A percentile compares a stretch with the other conserved stretches of the same genome.
Conservation (phyloP, 2,113 vertebrate genomes). For the Atlantisia rogersi region DNA sequence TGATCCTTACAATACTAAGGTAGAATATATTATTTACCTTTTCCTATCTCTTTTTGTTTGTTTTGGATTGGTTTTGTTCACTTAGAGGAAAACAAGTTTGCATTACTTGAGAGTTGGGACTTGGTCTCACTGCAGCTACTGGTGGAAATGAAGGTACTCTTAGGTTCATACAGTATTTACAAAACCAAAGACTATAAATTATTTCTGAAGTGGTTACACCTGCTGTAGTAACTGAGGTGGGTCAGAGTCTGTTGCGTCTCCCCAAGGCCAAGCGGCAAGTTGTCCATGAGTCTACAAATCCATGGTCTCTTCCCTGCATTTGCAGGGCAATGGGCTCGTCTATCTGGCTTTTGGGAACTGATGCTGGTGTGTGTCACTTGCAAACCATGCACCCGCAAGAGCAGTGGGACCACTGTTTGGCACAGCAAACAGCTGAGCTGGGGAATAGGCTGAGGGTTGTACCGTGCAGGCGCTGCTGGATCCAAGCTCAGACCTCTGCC, state of each 20-base stretch:
- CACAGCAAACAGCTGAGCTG: fast-evolving
- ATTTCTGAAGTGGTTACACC: background rate
- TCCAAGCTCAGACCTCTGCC: background rate
- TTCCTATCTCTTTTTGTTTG: background rate
- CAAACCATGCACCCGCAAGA: background rate
- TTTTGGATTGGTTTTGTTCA: background rate
- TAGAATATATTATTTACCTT: background rate
- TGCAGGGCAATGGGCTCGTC: background rate
- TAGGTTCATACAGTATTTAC: background rate
- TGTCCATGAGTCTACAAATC: background rate
- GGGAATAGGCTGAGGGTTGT: fast-evolving
- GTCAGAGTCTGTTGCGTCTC: background rate
- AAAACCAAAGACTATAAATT: background rate
- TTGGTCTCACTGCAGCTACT: background rate
- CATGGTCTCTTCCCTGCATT: background rate
- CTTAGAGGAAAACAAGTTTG: background rate
- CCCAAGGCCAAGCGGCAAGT: background rate
- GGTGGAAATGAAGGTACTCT: background rate
- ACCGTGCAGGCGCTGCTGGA: background rate
- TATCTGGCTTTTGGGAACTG: fast-evolving
- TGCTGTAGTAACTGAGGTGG: background rate
- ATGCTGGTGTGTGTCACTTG: fast-evolving
- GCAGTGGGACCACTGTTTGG: fast-evolving
- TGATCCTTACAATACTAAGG: background rate
- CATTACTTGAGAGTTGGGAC: fast-evolving